phyloP scores from a whole-genome alignment of 1,140 invertebrate genomes.

The Zaprionus lachaisei region DNA sequence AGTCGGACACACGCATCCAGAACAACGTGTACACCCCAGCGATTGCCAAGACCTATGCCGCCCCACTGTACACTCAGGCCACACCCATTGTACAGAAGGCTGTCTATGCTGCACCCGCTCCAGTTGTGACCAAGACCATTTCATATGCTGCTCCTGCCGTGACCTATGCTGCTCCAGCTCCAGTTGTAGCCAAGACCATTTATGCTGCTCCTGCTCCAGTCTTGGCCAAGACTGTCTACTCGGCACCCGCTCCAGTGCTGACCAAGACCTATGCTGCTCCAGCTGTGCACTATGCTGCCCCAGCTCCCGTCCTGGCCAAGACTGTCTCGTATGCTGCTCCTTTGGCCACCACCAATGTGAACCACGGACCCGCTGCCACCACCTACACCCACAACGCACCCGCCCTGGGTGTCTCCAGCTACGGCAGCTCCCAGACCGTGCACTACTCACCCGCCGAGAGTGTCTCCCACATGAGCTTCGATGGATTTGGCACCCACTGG shows the following conservation, averaged over 20 bases:
- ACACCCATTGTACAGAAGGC: slow-evolving; percentile 64
- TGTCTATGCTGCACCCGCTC: slow-evolving; percentile 83
- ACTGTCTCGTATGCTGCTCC: slow-evolving; percentile 85
- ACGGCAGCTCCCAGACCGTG: slow-evolving; percentile 80
- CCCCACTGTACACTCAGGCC: slow-evolving; percentile 69
- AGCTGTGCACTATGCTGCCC: slow-evolving; percentile 86
- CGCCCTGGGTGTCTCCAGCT: slow-evolving; percentile 80
- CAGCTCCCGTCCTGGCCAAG: slow-evolving; percentile 57
- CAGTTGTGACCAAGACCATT: slow-evolving; percentile 42
- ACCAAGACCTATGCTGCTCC: slow-evolving; percentile 73
- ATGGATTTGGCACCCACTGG: slow-evolving; percentile 86
- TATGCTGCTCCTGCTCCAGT: slow-evolving; percentile 84
- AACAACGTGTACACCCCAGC: slow-evolving; percentile 83
- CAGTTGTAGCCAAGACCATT: slow-evolving; percentile 67
- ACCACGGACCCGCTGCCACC: slow-evolving; percentile 73
- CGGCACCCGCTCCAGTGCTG: slow-evolving; percentile 42
- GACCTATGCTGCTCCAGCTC: slow-evolving; percentile 85
- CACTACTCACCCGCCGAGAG: slow-evolving; percentile 86
- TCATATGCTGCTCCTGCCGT: slow-evolving; percentile 78
- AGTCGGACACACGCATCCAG: slow-evolving; percentile 86
- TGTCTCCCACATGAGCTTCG: slow-evolving; percentile 86
- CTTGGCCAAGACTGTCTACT: slow-evolving; percentile 85
- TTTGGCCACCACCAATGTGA: slow-evolving; percentile 72
- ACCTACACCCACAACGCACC: slow-evolving; percentile 84
- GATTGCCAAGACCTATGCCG: slow-evolving; percentile 69